A percentile compares a stretch with the other conserved stretches of the same genome.
phyloP scores from a whole-genome alignment of 2,888 invertebrate species.

The Oithona nana region DNA sequence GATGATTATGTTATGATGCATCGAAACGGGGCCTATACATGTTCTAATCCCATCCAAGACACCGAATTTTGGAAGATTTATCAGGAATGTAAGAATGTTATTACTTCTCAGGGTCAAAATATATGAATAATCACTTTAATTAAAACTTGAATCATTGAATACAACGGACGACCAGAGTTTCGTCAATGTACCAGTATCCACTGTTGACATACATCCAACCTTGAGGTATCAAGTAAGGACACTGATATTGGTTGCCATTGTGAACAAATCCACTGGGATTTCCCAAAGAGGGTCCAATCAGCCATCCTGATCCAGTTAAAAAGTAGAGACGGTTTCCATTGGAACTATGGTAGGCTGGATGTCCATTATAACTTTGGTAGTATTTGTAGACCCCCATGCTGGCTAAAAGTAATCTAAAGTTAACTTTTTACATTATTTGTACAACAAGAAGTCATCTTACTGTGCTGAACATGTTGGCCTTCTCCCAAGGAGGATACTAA shows the following conservation, averaged over 20 bases:
- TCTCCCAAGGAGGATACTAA: no score
- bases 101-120: not conserved
- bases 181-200: slow-evolving; percentile 1
- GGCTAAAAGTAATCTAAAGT: no score
- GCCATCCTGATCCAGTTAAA: not conserved
- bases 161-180: not conserved
- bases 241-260: not conserved
- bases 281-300: not conserved
- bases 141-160: not conserved
- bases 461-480: no score
- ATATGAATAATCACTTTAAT: not conserved
- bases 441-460: no score
- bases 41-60: slow-evolving; percentile 22
- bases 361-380: not conserved
- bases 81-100: slow-evolving; percentile 19
- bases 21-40: slow-evolving; percentile 24
- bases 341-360: not conserved
- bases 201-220: slow-evolving; percentile 6
- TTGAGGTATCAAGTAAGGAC: not conserved
- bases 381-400: slow-evolving; percentile 5
- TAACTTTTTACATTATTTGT: no score
- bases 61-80: slow-evolving; percentile 24
- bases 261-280: not conserved
- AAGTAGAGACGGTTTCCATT: not conserved
- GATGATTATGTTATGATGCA: slow-evolving; percentile 26